Evolutionary conservation across 1,140 invertebrate species (phyloP), one percentile per base, ranked within the genome.

Genomic region (Nephila pilipes): DNA sequence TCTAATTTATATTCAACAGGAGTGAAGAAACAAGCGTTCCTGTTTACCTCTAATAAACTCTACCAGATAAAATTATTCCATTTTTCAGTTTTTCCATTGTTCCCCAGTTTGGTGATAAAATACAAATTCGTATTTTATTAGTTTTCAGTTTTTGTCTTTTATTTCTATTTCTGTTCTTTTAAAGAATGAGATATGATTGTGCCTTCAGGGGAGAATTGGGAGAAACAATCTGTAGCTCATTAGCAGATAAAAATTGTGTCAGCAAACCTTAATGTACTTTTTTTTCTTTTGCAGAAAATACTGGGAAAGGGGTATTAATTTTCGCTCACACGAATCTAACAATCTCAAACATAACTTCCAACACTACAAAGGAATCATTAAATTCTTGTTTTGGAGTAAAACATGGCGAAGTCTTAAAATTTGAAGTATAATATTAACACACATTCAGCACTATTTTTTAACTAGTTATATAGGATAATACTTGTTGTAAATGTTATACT

Each of bases 171-270:
- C 1, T 0, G 10, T 65, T 25, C 10, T 25, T 65, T 65, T 2
- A 65, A 63, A 65, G 60, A 65, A 65, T 10, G 60, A 25, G 60
- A 65, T 65, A 65, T 25, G 60, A 65, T 65, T 65, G 60, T 65
- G 60, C 60, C 60, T 65, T 65, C 38, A n/a, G n/a, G 38, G 38
- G 38, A 46, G 38, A 46, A 46, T 46, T 29, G 60, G 60, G 60
- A 65, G 60, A 65, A 65, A 65, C 60, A 65, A 65, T 65, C 60
- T 65, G 60, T 65, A 65, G 22, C 60, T 65, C 60, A 65, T 65
- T 65, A 65, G 60, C n/a, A 65, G 60, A 65, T 65, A 65, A 65
- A 65, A 65, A 65, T 25, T 12, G n/a, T 65, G 60, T 65, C 60
- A 65, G 60, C 60, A 65, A 65, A 65, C n/a, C 60, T 25, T 65